These are phyloP conservation scores for Agriopis marginaria DNA, from an alignment of 2,888 invertebrate genomes.

Conservation along the genomic window DNA sequence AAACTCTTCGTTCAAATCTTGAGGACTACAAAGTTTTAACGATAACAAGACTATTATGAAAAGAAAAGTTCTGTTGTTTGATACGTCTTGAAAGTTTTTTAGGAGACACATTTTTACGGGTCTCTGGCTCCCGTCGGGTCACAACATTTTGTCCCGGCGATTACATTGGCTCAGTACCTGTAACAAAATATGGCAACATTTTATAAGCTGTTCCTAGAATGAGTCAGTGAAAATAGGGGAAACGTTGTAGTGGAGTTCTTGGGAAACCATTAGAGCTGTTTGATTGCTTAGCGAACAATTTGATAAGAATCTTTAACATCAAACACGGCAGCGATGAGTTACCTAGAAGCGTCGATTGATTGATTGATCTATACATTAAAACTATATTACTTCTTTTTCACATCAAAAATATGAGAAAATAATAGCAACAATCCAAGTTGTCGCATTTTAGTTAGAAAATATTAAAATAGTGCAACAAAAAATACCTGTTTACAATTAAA, in stretches of 20 bases:
- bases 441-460: too few relatives aligned
- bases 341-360: too few relatives aligned
- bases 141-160: conserved; percentile 64
- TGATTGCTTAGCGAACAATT: conserved; percentile 11
- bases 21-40: conserved; percentile 79
- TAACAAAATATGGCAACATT: conserved; percentile 55
- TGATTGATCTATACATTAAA: too few relatives aligned
- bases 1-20: conserved; percentile 78
- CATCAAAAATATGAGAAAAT: not conserved
- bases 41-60: conserved; percentile 78
- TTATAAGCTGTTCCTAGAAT: conserved; percentile 19
- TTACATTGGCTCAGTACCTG: conserved; percentile 57
- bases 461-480: too few relatives aligned
- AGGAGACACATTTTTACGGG: conserved; percentile 71
- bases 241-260: conserved; percentile 11
- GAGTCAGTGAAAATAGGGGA: conserved; percentile 4
- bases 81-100: conserved; percentile 69
- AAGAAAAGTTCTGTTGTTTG: conserved; percentile 74
- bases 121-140: conserved; percentile 56
- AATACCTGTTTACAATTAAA: too few relatives aligned
- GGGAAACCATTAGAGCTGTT: conserved; percentile 15
- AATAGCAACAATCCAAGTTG: not conserved
- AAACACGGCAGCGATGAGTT: not conserved
- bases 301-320: conserved; percentile 4
- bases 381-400: too few relatives aligned